phyloP scores from a whole-genome alignment of 2,888 invertebrate species.

The Drosophila multiciliata region DNA sequence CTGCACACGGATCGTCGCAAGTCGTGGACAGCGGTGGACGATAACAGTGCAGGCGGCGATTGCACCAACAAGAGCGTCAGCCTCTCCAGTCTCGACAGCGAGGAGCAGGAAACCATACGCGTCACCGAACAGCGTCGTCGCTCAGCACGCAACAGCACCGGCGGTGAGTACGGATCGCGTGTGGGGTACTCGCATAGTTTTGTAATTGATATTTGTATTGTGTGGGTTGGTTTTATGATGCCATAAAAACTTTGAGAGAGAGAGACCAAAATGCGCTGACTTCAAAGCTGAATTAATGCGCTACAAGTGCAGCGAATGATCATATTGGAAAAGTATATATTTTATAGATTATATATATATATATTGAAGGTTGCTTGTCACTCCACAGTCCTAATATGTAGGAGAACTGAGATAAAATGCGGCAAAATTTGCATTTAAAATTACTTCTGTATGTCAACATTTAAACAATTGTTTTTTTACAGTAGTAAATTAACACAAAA shows the following conservation, averaged over 20 bases:
- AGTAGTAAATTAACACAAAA: neutral
- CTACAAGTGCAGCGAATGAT: neutral
- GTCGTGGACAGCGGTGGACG: conserved; percentile 95
- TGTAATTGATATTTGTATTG: conserved; percentile 15
- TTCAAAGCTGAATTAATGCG: conserved; percentile 15
- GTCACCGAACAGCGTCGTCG: conserved; percentile 86
- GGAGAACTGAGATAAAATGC: neutral
- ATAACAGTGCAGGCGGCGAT: conserved; percentile 86
- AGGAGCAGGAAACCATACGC: conserved; percentile 89
- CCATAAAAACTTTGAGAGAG: conserved; percentile 28
- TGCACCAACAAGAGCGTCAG: conserved; percentile 88
- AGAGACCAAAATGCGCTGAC: conserved; percentile 15
- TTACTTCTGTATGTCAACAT: neutral
- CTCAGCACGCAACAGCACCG: conserved; percentile 86
- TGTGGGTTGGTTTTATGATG: conserved; percentile 39
- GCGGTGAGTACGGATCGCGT: conserved; percentile 77
- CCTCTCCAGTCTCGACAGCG: conserved; percentile 93
- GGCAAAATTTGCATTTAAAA: neutral
- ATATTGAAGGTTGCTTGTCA: neutral
- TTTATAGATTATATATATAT: neutral
- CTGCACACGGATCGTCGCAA: conserved; percentile 87
- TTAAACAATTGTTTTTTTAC: neutral
- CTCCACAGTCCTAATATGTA: neutral
- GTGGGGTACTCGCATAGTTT: neutral
- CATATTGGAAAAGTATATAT: neutral